Conservation (phyloP, 2,888 invertebrate genomes). For the Parnassius mnemosyne region DNA sequence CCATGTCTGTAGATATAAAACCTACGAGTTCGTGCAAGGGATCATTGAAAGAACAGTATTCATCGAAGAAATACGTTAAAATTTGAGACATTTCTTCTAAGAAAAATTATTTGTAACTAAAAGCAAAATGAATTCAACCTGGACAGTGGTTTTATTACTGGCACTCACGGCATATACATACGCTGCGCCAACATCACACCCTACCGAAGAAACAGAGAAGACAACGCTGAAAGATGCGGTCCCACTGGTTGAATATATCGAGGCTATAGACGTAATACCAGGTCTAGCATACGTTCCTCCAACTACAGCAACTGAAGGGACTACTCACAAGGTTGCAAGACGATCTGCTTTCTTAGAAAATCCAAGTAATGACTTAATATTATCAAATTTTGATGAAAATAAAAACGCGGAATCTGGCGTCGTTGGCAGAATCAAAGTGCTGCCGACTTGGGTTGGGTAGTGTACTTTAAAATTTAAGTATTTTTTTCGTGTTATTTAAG, state of each 20-base stretch:
- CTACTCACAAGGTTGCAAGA: slow-evolving; percentile 54
- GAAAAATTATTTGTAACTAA: slow-evolving; percentile 1
- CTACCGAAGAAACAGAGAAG: slow-evolving; percentile 44
- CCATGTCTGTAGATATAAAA: slow-evolving; percentile 54
- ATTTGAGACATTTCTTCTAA: slow-evolving; percentile 3
- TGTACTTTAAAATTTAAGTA: background rate
- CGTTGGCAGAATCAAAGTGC: slow-evolving; percentile 67
- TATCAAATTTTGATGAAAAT: slow-evolving; percentile 58
- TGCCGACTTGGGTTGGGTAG: slow-evolving; percentile 70
- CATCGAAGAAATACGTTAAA: slow-evolving; percentile 19
- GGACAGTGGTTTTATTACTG: slow-evolving; percentile 33
- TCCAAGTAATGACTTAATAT: slow-evolving; percentile 54
- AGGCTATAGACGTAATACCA: slow-evolving; percentile 56
- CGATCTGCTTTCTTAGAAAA: slow-evolving; percentile 62
- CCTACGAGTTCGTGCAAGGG: slow-evolving; percentile 42
- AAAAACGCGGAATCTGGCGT: slow-evolving; percentile 54
- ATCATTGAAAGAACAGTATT: slow-evolving; percentile 44
- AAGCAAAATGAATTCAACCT: slow-evolving; percentile 18
- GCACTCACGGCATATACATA: slow-evolving; percentile 38
- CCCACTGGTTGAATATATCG: slow-evolving; percentile 48
- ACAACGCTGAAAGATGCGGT: slow-evolving; percentile 38
- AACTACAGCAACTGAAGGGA: slow-evolving; percentile 39
- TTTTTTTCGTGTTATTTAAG: too few species aligned
- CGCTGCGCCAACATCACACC: slow-evolving; percentile 50
- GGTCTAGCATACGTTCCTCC: slow-evolving; percentile 40